Base-by-base conservation (phyloP, 2,888 invertebrate genomes). In the Hypomecis atomaria region DNA sequence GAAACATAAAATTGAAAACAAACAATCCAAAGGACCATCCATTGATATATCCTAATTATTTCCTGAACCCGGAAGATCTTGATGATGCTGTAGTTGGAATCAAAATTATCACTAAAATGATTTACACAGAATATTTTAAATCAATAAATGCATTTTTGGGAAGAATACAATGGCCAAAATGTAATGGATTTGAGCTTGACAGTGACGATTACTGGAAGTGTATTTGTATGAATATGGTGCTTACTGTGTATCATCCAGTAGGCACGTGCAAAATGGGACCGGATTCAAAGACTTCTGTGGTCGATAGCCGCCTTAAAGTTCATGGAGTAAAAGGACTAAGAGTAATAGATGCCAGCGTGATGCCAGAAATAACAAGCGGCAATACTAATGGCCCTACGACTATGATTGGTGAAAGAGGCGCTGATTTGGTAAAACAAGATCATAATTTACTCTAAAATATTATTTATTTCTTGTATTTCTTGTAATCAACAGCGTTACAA, bases 351-450 rank as follows among this genome's bases (percentile, higher is more conserved):
- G 96, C 96, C 0, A 96, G 96, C 59, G 94, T 97, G 49, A 97
- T 97, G 96, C 97, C 97, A 0, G 90, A 83, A 3, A 94, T 96
- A 54, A 93, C 95, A 0, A 96, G 96, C 77, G 96, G 96, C 0
- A 97, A 97, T 79, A 96, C 96, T 0, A 96, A 97, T 78, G 97
- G 95, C 0, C 96, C 96, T 0, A 93, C 94, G 0, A 95, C 96
- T 10, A 97, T 97, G 97, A 96, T 97, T 50, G 97, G 94, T 0
- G 97, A 97, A 79, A 95, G 96, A 77, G 96, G 93, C 0, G 94
- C 96, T 0, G 96, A 96, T 80, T 92, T 96, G 84, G 94, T 96
- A 53, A 96, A 96, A 79, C 90, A 43, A 48, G 60, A 65, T 52
- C 34, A 65, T 23, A 94, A 79, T 78, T 5, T 50, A 23, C 59